Percentiles rank a stretch among this genome's conserved stretches.
Conservation (phyloP, 2,113 vertebrate genomes). For the Dipodomys merriami region DNA sequence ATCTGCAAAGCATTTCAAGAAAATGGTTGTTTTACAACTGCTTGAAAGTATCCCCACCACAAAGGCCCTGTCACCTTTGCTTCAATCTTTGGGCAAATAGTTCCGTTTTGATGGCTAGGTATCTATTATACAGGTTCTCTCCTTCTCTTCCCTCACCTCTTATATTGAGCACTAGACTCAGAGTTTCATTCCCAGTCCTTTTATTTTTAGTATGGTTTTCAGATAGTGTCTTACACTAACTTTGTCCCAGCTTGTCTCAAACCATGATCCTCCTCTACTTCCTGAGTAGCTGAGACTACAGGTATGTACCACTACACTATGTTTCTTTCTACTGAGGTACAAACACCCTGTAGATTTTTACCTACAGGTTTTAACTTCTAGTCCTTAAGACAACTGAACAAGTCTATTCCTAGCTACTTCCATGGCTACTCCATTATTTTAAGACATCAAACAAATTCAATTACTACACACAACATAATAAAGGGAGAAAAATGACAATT, state of each 20-base stretch:
- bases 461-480: slow-evolving; percentile 9
- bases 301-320: no score
- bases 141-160: no score
- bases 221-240: no score
- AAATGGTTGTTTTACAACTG: neutral
- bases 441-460: neutral
- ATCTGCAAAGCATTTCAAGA: neutral
- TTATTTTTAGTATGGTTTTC: no score
- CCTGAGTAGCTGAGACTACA: no score
- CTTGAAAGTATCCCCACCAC: neutral
- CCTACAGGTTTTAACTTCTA: slow-evolving; percentile 1
- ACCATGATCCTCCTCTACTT: no score
- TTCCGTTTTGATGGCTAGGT: neutral
- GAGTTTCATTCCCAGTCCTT: no score
- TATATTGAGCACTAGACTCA: no score
- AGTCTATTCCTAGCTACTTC: neutral
- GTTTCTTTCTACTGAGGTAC: neutral
- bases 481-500: neutral
- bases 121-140: no score
- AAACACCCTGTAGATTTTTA: neutral
- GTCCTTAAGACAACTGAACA: slow-evolving; percentile 12
- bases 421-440: neutral
- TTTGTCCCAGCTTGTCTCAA: no score
- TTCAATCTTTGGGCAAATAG: neutral
- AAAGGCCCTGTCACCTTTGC: neutral